phyloP scores from a whole-genome alignment of 2,888 invertebrate genomes.

The Anagyrus pseudococci region DNA sequence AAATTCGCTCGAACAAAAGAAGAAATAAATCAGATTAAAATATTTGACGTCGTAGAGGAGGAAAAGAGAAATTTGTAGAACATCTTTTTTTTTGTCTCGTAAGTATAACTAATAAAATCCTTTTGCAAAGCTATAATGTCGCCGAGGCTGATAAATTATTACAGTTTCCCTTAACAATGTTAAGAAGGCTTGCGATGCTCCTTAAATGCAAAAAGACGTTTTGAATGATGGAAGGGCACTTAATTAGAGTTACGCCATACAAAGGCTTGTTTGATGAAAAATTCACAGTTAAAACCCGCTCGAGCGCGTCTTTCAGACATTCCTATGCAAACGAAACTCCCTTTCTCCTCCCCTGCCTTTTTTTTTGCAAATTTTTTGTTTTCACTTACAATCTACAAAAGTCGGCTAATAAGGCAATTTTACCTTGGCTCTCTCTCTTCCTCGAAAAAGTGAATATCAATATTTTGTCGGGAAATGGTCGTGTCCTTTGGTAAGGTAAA shows the following conservation, averaged over 20 bases:
- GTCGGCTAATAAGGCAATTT: slow-evolving; percentile 3
- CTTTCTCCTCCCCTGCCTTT: background rate
- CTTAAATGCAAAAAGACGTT: background rate
- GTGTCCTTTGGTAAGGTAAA: too few relatives aligned
- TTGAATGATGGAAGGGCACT: slow-evolving; percentile 6
- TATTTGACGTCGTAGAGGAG: too few relatives aligned
- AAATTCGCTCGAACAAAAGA: background rate
- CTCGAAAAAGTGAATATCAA: background rate
- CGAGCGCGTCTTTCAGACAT: background rate
- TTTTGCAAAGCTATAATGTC: too few relatives aligned
- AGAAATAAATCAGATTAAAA: too few relatives aligned
- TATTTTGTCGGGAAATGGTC: background rate
- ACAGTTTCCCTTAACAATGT: too few relatives aligned
- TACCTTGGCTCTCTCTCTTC: background rate
- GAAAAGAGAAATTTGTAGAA: background rate
- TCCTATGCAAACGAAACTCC: background rate
- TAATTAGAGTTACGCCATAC: slow-evolving; percentile 8
- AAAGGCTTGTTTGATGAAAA: slow-evolving; percentile 16
- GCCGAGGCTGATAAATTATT: too few relatives aligned
- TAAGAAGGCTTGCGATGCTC: background rate
- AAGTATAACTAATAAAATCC: background rate
- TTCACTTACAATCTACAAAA: background rate
- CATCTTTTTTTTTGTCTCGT: background rate
- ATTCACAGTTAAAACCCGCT: slow-evolving; percentile 7
- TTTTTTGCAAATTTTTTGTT: background rate